Evolutionary conservation across 53 echinoderm and acorn worm genomes (phyloP), one percentile per base, ranked within the genome.

Genomic region (Mesocentrotus franciscanus): DNA sequence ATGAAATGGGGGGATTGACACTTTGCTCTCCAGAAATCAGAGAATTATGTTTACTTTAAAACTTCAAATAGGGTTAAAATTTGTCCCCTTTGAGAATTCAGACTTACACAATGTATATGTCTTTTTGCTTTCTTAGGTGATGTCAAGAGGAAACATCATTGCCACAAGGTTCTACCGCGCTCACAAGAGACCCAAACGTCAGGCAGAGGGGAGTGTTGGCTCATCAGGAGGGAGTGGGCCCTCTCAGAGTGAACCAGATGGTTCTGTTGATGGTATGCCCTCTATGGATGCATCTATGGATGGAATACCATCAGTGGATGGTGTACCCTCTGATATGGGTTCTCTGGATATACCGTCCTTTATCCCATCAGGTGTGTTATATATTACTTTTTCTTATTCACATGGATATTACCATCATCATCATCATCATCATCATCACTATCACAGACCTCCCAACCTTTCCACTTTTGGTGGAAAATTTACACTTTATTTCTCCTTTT

Each of bases 111-210:
- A 39, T 49, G 6, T 7, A 49, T 49, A 4, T 7, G 3, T 1
- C 39, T 39, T 2, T 49, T 49, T 81, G 16, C 17, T 39, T 42
- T 58, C n/a, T 58, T 30, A 94, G 95, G 95, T 94, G 89, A 94
- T 94, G 95, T 94, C 95, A 1, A 61, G 95, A 68, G 95, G 95
- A 1, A 94, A 94, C 89, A 94, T 94, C 71, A 94, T 94, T 39
- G 8, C 95, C 35, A 85, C 87, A 68, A 61, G 95, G 60, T 85
- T 94, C 85, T 94, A 94, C 71, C 95, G 85, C 1, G 35, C 89
- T 84, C 70, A 85, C 95, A 85, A 85, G 85, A 61, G 95, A 34
- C 68, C 85, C 71, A 85, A 57, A 20, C 61, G 95, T 7, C 68
- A 85, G 58, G 95, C 95, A 2, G 81, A 56, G 33, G 94, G 60